Evolutionary conservation across 2,113 vertebrate species (phyloP).

Genomic region (Lepus timidus): DNA sequence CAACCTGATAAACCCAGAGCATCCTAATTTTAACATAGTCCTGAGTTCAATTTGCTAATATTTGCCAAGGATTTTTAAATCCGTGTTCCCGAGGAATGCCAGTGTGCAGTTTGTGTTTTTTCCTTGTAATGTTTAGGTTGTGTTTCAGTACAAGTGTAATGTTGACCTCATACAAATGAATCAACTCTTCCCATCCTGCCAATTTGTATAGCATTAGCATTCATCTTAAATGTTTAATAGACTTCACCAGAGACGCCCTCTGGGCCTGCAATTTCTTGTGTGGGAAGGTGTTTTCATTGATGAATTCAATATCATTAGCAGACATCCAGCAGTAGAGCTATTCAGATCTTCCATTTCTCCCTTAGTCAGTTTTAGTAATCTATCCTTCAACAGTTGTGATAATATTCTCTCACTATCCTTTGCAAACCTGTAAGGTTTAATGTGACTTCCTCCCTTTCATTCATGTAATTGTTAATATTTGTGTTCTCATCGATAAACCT

Average conservation of each 20-base stretch:
- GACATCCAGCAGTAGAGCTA: background rate
- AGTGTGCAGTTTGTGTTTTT: background rate
- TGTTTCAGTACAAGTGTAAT: background rate
- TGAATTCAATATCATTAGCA: background rate
- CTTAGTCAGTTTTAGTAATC: background rate
- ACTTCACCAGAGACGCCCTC: background rate
- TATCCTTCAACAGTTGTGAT: background rate
- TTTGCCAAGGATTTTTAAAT: background rate
- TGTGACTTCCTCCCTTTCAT: background rate
- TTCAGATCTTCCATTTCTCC: slow-evolving; percentile 9
- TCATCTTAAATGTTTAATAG: background rate
- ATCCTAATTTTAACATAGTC: background rate
- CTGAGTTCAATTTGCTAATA: slow-evolving; percentile 5
- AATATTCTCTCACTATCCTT: background rate
- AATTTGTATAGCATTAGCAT: background rate
- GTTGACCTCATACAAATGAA: background rate
- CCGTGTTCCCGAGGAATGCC: background rate
- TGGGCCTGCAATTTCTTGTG: background rate
- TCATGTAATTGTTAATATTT: background rate
- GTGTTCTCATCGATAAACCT: background rate
- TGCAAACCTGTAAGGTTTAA: background rate
- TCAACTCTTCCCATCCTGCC: background rate
- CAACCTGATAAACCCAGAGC: background rate
- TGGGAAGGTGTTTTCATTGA: background rate
- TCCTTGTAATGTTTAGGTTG: background rate